Conservation (phyloP, 2,113 vertebrate genomes). For the Calyptomena viridis region DNA sequence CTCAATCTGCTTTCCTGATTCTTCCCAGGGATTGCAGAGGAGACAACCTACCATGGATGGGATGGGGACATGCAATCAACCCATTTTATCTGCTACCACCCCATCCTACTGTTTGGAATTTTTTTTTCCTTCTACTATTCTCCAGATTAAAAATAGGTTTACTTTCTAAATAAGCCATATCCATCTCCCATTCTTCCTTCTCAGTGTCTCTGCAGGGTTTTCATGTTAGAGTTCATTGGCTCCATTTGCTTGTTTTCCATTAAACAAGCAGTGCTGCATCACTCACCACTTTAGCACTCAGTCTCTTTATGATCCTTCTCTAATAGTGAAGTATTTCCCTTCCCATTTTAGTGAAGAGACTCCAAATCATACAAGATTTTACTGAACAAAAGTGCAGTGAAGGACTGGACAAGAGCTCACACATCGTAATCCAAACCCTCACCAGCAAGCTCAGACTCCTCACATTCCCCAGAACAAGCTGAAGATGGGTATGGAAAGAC, state of each 20-base stretch:
- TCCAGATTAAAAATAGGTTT: not conserved
- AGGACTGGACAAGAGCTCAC: not conserved
- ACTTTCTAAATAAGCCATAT: not conserved
- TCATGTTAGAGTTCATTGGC: not conserved
- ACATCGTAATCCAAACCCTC: not conserved
- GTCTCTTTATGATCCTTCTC: not conserved
- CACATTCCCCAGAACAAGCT: not conserved
- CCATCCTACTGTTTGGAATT: not conserved
- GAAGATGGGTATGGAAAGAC: not conserved
- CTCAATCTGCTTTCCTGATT: not conserved
- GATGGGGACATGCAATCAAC: not conserved
- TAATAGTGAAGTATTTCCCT: not conserved
- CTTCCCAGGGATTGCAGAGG: not conserved
- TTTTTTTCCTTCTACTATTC: not conserved
- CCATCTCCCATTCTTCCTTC: not conserved
- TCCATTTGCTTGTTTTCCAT: not conserved
- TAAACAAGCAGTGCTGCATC: not conserved
- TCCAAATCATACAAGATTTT: not conserved
- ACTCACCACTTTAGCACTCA: not conserved
- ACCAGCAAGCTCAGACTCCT: not conserved
- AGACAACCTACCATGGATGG: not conserved
- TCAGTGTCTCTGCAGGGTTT: not conserved
- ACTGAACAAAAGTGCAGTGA: not conserved
- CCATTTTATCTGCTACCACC: not conserved
- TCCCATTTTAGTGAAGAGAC: not conserved